These are phyloP conservation scores for Lepus oiostolus DNA, from an alignment of 2,797 vertebrate species.

Conservation along the genomic window DNA sequence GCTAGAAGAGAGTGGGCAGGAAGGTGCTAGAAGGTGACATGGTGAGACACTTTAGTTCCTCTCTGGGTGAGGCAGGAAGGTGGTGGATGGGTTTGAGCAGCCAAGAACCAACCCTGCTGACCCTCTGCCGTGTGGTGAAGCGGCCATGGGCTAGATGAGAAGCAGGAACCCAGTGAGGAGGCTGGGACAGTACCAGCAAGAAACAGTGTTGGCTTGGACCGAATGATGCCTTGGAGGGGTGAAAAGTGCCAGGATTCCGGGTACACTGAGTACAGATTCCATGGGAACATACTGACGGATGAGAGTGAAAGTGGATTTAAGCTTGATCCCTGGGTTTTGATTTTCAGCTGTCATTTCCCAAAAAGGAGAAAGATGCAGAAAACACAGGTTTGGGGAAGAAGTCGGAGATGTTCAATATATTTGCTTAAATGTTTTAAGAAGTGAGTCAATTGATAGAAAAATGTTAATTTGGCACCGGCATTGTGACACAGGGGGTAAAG, in stretches of 20 bases:
- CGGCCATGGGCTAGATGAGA: background rate
- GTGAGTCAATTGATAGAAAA: background rate
- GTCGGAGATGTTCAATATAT: constrained; percentile 17
- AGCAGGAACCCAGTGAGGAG: constrained; percentile 18
- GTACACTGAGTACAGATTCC: background rate
- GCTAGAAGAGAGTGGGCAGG: background rate
- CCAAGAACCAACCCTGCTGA: background rate
- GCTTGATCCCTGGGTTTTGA: background rate
- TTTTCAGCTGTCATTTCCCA: background rate
- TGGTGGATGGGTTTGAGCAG: background rate
- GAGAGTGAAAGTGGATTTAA: background rate
- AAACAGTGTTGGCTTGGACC: background rate
- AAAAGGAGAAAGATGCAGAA: constrained; percentile 18
- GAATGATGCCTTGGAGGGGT: background rate
- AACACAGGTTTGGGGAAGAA: background rate
- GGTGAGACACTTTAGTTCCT: background rate
- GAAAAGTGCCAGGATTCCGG: background rate
- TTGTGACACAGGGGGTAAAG: no score
- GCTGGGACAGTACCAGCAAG: background rate
- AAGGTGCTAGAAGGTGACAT: background rate
- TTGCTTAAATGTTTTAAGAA: constrained; percentile 44
- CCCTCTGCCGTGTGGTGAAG: background rate
- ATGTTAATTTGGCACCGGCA: background rate
- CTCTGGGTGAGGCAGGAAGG: background rate
- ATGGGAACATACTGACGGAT: background rate